Evolutionary conservation across 2,797 vertebrate genomes (phyloP).

Genomic region (Kryptopterus vitreolus): DNA sequence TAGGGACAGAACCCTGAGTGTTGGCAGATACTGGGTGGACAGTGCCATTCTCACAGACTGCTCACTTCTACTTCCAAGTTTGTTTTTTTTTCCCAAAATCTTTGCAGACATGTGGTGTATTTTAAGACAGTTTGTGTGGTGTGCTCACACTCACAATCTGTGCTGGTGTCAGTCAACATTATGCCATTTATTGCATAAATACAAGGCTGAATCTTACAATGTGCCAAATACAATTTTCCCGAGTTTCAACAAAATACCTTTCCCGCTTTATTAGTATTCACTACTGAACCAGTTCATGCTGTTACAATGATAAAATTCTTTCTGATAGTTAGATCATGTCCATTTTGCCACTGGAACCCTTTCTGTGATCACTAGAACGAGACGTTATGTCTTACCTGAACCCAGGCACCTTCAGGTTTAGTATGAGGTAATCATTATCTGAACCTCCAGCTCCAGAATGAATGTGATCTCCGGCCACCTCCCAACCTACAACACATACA

Average conservation of each 20-base stretch:
- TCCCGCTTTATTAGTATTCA: too few species aligned
- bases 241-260: background rate
- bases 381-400: conserved; percentile 84
- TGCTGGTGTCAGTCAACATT: conserved; percentile 3
- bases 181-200: background rate
- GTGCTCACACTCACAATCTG: background rate
- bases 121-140: conserved; percentile 7
- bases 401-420: conserved; percentile 90
- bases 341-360: background rate
- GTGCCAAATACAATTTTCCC: background rate
- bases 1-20: background rate
- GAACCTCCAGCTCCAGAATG: conserved; percentile 89
- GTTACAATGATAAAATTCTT: too few species aligned
- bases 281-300: too few species aligned
- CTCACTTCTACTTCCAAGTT: conserved; percentile 8
- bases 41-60: conserved; percentile 4
- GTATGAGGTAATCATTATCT: conserved; percentile 95
- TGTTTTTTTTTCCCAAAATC: background rate
- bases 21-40: background rate
- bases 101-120: conserved; percentile 6
- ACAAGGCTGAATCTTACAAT: background rate
- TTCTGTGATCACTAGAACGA: background rate
- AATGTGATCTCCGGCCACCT: conserved; percentile 92
- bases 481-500: conserved; percentile 81
- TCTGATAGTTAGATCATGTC: background rate